These are phyloP conservation scores for Silurus asotus DNA, from an alignment of 2,113 vertebrate genomes.

Conservation along the genomic window DNA sequence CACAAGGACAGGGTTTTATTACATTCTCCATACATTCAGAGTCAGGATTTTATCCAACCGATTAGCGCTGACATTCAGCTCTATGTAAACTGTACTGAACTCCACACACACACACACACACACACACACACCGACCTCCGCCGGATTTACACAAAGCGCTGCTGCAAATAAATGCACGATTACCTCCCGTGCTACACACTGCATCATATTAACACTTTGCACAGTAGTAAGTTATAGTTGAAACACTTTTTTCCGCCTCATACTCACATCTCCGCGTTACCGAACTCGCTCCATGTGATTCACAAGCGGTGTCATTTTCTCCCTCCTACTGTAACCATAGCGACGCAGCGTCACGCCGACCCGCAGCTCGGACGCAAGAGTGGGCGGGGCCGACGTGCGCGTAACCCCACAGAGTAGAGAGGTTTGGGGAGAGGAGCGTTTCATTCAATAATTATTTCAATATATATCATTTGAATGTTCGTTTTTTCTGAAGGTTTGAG, in stretches of 20 bases:
- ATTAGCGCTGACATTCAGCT: neutral
- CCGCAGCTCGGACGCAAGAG: slow-evolving; percentile 5
- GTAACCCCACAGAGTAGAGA: too few species aligned
- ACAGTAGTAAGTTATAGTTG: neutral
- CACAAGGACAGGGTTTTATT: neutral
- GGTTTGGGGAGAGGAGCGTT: too few species aligned
- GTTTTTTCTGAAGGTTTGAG: too few species aligned
- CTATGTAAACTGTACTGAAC: neutral
- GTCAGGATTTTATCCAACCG: neutral
- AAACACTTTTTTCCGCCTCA: neutral
- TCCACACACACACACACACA: neutral
- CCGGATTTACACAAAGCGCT: neutral
- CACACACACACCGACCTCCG: neutral
- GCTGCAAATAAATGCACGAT: neutral
- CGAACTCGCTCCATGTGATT: slow-evolving; percentile 53
- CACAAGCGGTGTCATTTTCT: slow-evolving; percentile 36
- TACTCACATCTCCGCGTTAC: slow-evolving; percentile 44
- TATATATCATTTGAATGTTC: too few species aligned
- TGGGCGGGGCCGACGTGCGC: neutral
- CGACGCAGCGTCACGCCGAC: slow-evolving; percentile 48
- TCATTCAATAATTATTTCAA: too few species aligned
- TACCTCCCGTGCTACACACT: neutral
- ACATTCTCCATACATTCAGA: neutral
- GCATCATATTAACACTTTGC: neutral
- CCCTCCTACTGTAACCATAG: slow-evolving; percentile 53